phyloP scores from a whole-genome alignment of 2,113 vertebrate species.

The Theropithecus gelada region DNA sequence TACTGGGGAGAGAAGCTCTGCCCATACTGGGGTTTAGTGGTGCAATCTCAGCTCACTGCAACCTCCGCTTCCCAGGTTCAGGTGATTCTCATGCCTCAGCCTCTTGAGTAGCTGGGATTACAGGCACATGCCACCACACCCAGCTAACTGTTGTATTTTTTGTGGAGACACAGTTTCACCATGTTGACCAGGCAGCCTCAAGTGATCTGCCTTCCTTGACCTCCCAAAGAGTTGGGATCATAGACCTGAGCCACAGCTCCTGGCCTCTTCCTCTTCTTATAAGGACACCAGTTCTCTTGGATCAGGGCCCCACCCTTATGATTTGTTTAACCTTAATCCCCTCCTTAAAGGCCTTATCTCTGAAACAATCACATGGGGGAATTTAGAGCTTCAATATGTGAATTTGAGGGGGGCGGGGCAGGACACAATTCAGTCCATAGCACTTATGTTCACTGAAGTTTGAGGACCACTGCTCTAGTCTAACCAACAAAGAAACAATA shows the following conservation, averaged over 20 bases:
- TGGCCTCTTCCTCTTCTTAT: neutral
- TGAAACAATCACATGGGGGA: neutral
- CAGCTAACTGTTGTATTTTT: too few species aligned
- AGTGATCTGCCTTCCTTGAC: too few species aligned
- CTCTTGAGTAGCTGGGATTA: too few species aligned
- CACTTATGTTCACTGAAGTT: neutral
- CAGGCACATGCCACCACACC: too few species aligned
- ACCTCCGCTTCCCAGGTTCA: too few species aligned
- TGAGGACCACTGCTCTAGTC: neutral
- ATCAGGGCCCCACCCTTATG: neutral
- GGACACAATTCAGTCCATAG: neutral
- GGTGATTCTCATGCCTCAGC: too few species aligned
- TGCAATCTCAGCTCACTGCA: too few species aligned
- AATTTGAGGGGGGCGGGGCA: neutral
- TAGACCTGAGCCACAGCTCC: neutral
- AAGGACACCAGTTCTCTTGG: neutral
- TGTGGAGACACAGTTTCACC: too few species aligned
- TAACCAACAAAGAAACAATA: neutral
- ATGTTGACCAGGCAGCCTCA: too few species aligned
- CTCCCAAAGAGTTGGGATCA: too few species aligned
- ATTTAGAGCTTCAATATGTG: neutral
- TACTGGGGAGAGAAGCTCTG: neutral
- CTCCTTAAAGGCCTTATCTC: neutral
- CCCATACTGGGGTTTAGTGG: neutral
- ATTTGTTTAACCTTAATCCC: neutral